phyloP scores from a whole-genome alignment of 2,797 vertebrate species.

The Molossus alvarezi region DNA sequence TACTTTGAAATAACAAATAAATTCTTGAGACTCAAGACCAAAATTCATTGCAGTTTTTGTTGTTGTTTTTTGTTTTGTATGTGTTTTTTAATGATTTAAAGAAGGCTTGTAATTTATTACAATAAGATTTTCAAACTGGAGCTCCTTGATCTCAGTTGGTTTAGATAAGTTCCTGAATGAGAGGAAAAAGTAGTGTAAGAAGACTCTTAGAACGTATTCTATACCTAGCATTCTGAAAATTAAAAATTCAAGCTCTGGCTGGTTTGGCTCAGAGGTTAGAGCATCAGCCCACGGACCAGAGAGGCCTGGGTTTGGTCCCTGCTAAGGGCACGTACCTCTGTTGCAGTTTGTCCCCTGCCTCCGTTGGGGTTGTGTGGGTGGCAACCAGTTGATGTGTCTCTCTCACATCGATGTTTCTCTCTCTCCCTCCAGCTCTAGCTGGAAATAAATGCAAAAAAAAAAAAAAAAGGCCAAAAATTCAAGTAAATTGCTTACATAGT shows the following conservation, averaged over 20 bases:
- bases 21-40: background rate
- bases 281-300: too few species aligned
- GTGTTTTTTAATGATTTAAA: background rate
- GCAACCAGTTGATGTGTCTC: too few species aligned
- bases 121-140: background rate
- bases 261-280: too few species aligned
- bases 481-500: background rate
- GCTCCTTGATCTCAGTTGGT: background rate
- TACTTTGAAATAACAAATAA: constrained; percentile 48
- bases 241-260: background rate
- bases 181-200: background rate
- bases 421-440: too few species aligned
- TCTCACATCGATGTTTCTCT: too few species aligned
- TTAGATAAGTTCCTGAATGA: background rate
- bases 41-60: background rate
- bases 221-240: background rate
- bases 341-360: too few species aligned
- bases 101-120: background rate
- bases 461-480: background rate
- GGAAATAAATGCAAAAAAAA: too few species aligned
- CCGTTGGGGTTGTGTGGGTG: too few species aligned
- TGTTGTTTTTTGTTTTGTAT: background rate
- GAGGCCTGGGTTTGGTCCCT: too few species aligned
- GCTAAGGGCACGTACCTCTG: too few species aligned
- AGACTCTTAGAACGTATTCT: background rate